These are phyloP conservation scores for Cremastinae sp. DNA, from an alignment of 2,888 invertebrate genomes.

Conservation along the genomic window DNA sequence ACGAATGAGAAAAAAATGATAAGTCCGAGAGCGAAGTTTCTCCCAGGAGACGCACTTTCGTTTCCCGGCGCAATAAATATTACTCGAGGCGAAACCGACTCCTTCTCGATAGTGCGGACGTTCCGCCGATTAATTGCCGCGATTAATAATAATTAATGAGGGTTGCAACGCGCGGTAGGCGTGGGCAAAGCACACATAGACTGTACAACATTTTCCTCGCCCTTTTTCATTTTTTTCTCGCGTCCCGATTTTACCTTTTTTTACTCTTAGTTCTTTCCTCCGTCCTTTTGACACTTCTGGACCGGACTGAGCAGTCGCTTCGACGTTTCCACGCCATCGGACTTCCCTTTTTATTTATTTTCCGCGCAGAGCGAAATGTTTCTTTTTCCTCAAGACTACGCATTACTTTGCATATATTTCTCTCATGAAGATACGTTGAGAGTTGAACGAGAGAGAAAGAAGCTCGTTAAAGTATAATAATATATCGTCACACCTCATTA, in stretches of 20 bases:
- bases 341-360: conserved; percentile 11
- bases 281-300: too few species aligned
- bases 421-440: background rate
- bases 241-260: background rate
- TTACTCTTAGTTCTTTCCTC: background rate
- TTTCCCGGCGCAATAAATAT: conserved; percentile 47
- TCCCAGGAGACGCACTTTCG: conserved; percentile 61
- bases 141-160: conserved; percentile 77
- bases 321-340: conserved; percentile 1
- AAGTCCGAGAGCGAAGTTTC: conserved; percentile 13
- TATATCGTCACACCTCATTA: conserved; percentile 55
- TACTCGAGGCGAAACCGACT: conserved; percentile 63
- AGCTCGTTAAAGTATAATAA: conserved; percentile 50
- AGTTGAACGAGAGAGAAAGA: background rate
- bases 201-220: conserved; percentile 61
- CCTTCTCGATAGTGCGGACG: conserved; percentile 65
- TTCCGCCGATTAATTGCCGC: conserved; percentile 71
- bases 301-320: background rate
- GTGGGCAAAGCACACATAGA: conserved; percentile 62
- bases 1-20: conserved; percentile 1
- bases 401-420: background rate
- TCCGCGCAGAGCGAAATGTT: conserved; percentile 25
- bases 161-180: conserved; percentile 59
- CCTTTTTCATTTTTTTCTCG: background rate
- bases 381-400: background rate